A percentile compares a stretch with the other conserved stretches of the same genome.
Conservation (phyloP, 2,113 vertebrate species). For the Geococcyx californianus region DNA sequence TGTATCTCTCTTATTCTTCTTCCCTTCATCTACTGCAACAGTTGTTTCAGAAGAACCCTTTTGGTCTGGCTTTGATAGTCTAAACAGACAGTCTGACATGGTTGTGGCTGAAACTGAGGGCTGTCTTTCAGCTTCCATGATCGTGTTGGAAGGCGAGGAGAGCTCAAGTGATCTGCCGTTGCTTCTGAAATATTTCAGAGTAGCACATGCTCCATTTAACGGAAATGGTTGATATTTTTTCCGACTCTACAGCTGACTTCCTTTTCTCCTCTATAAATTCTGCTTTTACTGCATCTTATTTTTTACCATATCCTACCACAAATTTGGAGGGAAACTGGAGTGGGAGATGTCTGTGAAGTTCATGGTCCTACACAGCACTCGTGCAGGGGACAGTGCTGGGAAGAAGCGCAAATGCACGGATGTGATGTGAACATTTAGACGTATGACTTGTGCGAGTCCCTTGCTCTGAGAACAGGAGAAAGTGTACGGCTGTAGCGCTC, state of each 20-base stretch:
- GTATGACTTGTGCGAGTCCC: not conserved
- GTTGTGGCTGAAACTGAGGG: not conserved
- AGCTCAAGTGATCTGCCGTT: not conserved
- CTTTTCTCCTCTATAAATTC: not conserved
- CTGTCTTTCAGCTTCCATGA: not conserved
- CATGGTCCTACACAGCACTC: not conserved
- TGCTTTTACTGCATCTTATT: not conserved
- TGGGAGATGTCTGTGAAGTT: not conserved
- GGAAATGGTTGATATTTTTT: not conserved
- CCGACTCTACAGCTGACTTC: not conserved
- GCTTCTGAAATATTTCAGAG: not conserved
- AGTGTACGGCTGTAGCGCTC: not conserved
- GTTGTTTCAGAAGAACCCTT: constrained; percentile 3
- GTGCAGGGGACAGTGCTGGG: not conserved
- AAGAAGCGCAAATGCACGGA: not conserved
- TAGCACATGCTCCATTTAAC: not conserved
- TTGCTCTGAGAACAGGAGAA: not conserved
- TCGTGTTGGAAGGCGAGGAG: not conserved
- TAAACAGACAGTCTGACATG: not conserved
- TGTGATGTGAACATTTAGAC: not conserved
- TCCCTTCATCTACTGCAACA: not conserved
- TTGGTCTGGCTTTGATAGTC: constrained; percentile 17
- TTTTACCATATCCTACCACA: not conserved
- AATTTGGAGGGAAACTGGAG: not conserved
- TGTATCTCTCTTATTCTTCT: not conserved